Percentiles rank a stretch among this genome's conserved stretches.
These are phyloP conservation scores for Papilio machaon DNA, from an alignment of 1,140 invertebrate species.

Conservation along the genomic window DNA sequence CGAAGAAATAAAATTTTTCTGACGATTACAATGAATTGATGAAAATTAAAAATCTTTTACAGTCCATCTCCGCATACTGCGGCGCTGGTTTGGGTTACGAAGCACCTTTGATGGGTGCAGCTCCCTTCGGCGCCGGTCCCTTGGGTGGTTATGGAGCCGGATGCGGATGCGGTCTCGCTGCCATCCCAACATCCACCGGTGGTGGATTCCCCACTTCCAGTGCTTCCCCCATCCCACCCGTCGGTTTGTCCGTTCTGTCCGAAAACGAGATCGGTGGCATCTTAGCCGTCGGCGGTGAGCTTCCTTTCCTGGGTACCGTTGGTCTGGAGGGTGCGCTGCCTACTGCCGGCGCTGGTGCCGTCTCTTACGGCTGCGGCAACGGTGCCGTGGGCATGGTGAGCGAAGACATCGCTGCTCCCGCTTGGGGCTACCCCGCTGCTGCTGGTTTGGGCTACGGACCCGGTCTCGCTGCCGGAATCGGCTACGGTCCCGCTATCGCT, in stretches of 20 bases:
- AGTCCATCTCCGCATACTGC: conserved; percentile 42
- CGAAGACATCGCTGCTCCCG: background rate
- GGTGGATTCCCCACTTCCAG: conserved; percentile 51
- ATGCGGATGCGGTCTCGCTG: conserved; percentile 41
- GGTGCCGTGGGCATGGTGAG: conserved; percentile 18
- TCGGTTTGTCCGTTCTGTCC: too few relatives aligned
- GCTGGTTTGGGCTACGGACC: background rate
- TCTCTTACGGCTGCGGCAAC: background rate
- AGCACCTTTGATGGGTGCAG: conserved; percentile 4
- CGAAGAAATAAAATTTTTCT: too few relatives aligned
- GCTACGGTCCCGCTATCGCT: background rate
- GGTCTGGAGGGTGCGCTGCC: conserved; percentile 1
- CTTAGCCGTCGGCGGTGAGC: conserved; percentile 9
- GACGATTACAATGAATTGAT: too few relatives aligned
- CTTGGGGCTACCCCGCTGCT: background rate
- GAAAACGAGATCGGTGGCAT: conserved; percentile 16
- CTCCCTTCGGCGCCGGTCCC: conserved; percentile 30
- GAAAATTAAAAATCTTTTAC: conserved; percentile 13
- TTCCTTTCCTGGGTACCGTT: conserved; percentile 17
- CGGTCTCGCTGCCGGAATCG: conserved; percentile 28
- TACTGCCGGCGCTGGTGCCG: background rate
- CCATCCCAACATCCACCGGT: conserved; percentile 41
- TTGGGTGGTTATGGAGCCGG: conserved; percentile 13
- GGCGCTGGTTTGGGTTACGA: conserved; percentile 31
- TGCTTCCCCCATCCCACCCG: conserved; percentile 49